Conservation (phyloP, 2,888 invertebrate genomes). For the Chrysotoxum bicinctum region DNA sequence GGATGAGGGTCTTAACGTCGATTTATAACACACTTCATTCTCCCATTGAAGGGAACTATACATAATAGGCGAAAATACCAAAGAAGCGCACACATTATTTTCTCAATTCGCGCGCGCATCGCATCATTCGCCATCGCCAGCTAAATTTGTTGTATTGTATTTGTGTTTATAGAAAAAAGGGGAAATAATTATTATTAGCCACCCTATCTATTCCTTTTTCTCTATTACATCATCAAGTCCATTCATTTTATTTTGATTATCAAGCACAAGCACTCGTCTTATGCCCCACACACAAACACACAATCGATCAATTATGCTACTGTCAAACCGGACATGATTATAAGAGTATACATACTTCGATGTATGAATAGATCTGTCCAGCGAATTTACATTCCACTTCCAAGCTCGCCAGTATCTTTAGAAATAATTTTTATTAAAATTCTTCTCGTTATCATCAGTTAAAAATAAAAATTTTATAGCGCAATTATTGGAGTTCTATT, state of each 20-base stretch:
- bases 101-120: constrained; percentile 54
- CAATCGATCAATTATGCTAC: constrained; percentile 64
- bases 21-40: constrained; percentile 65
- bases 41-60: constrained; percentile 28
- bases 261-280: background rate
- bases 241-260: constrained; percentile 48
- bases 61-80: constrained; percentile 10
- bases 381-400: constrained; percentile 47
- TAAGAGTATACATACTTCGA: constrained; percentile 6
- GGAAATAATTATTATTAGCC: constrained; percentile 66
- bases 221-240: constrained; percentile 63
- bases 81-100: constrained; percentile 15
- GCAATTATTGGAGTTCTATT: too few species aligned
- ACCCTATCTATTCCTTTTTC: constrained; percentile 13
- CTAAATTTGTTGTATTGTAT: constrained; percentile 19
- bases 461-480: constrained; percentile 46
- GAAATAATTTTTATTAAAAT: constrained; percentile 48
- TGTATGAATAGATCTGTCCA: constrained; percentile 56
- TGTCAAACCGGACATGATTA: constrained; percentile 63
- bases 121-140: constrained; percentile 12
- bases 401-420: constrained; percentile 3
- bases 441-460: constrained; percentile 45
- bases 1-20: constrained; percentile 70
- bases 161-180: constrained; percentile 29
- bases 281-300: background rate